phyloP scores from a whole-genome alignment of 1,140 invertebrate genomes.

The Vollenhovia emeryi region DNA sequence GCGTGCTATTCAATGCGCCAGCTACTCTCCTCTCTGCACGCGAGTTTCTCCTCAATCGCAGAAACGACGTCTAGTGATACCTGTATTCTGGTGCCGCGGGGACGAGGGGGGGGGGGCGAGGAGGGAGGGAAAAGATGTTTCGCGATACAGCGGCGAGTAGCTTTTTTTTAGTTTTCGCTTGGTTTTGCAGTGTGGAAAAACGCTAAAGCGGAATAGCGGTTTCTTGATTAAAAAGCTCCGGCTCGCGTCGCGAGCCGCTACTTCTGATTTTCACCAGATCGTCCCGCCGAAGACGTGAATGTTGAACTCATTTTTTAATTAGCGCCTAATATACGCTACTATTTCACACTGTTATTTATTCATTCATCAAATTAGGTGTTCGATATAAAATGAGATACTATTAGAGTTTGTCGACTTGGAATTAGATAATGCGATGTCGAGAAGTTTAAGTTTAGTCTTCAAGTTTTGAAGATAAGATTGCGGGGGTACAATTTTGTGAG shows the following conservation, averaged over 20 bases:
- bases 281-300: neutral
- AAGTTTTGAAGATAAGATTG: neutral
- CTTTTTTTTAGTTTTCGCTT: neutral
- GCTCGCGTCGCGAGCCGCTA: neutral
- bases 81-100: slow-evolving; percentile 7
- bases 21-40: slow-evolving; percentile 28
- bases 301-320: neutral
- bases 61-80: slow-evolving; percentile 22
- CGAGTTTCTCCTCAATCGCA: slow-evolving; percentile 39
- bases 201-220: neutral
- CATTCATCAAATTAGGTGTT: too few relatives aligned
- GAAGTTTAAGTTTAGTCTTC: neutral
- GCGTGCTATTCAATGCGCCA: slow-evolving; percentile 26
- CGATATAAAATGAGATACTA: too few relatives aligned
- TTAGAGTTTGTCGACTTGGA: neutral
- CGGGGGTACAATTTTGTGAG: neutral
- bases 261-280: neutral
- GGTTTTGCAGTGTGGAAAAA: slow-evolving; percentile 1
- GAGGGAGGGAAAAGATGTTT: neutral
- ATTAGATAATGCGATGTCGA: neutral
- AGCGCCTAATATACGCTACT: neutral
- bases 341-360: neutral
- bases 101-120: neutral
- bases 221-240: neutral
- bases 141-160: neutral